These are phyloP conservation scores for Hemicordylus capensis DNA, from an alignment of 2,113 vertebrate genomes.

Conservation along the genomic window DNA sequence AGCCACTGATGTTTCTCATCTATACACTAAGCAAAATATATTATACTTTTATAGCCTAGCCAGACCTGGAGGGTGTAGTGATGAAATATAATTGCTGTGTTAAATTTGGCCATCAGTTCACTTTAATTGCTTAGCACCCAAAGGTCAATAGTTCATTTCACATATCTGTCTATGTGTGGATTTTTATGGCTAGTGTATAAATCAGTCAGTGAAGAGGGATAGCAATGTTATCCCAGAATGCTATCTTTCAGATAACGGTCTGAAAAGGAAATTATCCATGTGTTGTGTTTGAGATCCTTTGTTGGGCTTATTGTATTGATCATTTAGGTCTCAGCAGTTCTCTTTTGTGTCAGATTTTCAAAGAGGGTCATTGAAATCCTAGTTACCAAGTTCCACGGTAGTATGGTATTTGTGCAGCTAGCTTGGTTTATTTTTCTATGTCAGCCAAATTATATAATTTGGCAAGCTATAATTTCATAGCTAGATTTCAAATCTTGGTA, in stretches of 20 bases:
- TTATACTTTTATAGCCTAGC: background rate
- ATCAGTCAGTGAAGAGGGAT: background rate
- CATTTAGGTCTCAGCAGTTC: background rate
- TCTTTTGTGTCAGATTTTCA: background rate
- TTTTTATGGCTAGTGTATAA: constrained; percentile 23
- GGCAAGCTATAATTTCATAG: background rate
- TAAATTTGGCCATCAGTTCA: background rate
- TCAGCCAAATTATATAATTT: background rate
- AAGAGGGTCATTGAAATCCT: background rate
- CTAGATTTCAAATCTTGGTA: background rate
- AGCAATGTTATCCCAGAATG: background rate
- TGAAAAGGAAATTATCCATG: constrained; percentile 12
- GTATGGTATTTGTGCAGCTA: background rate
- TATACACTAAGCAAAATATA: background rate
- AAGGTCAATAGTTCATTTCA: constrained; percentile 24
- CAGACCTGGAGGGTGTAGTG: background rate
- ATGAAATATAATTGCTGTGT: background rate
- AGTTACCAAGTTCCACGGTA: background rate
- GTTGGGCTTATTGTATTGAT: background rate
- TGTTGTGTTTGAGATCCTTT: background rate
- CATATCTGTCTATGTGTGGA: background rate
- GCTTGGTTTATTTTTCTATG: background rate
- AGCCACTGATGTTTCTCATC: background rate
- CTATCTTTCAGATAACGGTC: constrained; percentile 28
- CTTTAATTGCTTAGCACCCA: background rate